Base-by-base conservation (phyloP, 1,140 invertebrate genomes). In the Acromyrmex heyeri region DNA sequence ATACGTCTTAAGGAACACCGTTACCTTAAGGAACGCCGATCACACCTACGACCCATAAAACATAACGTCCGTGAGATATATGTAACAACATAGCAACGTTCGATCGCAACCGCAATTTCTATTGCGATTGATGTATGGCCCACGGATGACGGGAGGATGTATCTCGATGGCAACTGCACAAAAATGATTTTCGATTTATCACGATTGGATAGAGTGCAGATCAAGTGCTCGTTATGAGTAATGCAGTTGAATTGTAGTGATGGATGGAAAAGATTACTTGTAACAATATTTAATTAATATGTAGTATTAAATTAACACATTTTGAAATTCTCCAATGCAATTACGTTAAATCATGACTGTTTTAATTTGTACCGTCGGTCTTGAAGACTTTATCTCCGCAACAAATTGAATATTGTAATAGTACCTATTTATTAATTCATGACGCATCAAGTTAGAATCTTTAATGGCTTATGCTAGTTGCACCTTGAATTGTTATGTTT, bases 1-100 rank as follows among this genome's bases (percentile, higher is more conserved):
- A 88, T 91, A 90, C 86, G 88, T 88, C 89, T 90, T 86, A 90
- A 90, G 77, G 38, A 48, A 24, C 64, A 81, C 87, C 86, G 86
- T 90, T 90, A 81, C 88, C 70, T 90, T 65, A 75, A n/a, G n/a
- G n/a, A n/a, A 90, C 86, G 76, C 57, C 53, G 86, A 87, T 90
- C 86, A 81, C 70, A 73, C 88, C 57, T 78, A 78, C 72, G 48
- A 18, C n/a, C 76, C 82, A 88, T 72, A 90, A 85, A 89, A 76
- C 34, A 21, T 53, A 65, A 77, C 64, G 57, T 70, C 73, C 85
- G 62, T 72, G 57, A 38, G 38, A n/a, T 75, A 55, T 75, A 67
- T 18, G 18, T 65, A 57, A 59, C 55, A 50, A 8, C 64, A 12
- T 3, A 70, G 67, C 87, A 53, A 88, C 64, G 55, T 64, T 77